Conservation (phyloP, 2,797 vertebrate genomes). For the Meda fulgida region DNA sequence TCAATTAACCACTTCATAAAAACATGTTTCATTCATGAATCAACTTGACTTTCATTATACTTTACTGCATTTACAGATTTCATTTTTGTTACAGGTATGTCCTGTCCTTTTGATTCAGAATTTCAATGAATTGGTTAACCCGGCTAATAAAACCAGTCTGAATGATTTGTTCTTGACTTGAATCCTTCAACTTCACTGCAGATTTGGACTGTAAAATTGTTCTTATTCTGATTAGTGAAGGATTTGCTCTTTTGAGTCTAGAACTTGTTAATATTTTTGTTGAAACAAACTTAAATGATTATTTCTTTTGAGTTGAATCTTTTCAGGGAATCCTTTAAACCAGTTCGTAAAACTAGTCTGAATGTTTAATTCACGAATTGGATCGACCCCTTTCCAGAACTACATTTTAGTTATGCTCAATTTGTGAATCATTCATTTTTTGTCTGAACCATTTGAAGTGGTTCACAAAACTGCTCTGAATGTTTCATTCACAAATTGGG, state of each 20-base stretch:
- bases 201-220: neutral
- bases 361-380: neutral
- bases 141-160: neutral
- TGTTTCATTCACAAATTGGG: neutral
- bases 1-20: conserved; percentile 8
- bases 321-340: neutral
- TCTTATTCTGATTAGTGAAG: neutral
- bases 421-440: neutral
- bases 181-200: neutral
- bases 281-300: neutral
- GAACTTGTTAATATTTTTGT: neutral
- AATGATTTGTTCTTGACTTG: neutral
- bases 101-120: neutral
- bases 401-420: neutral
- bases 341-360: neutral
- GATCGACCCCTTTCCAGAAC: neutral
- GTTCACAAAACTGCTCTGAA: neutral
- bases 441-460: neutral
- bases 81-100: neutral
- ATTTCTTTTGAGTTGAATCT: neutral
- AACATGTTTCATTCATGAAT: neutral
- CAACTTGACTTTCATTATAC: neutral
- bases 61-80: neutral
- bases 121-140: neutral
- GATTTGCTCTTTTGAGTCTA: neutral